Evolutionary conservation across 2,888 invertebrate genomes (phyloP).

Genomic region (Microplitis manilae): DNA sequence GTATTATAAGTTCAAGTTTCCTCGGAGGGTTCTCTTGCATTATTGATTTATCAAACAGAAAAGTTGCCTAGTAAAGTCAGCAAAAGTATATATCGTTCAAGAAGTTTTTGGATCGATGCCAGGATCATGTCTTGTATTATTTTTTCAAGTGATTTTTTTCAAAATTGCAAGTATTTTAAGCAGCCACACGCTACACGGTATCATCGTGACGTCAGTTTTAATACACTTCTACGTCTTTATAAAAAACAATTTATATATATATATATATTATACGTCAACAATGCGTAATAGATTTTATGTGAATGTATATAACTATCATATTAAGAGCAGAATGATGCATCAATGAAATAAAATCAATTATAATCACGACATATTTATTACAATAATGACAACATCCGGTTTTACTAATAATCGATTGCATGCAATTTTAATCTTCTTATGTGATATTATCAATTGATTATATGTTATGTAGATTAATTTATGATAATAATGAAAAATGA

Average conservation of each 20-base stretch:
- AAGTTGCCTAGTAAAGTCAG: neutral
- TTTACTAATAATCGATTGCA: neutral
- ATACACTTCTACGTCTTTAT: neutral
- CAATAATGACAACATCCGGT: neutral
- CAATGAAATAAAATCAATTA: neutral
- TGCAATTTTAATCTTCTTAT: neutral
- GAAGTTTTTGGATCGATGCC: conserved; percentile 28
- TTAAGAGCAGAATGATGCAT: neutral
- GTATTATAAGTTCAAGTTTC: neutral
- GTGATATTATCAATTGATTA: neutral
- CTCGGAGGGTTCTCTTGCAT: neutral
- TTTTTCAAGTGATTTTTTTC: neutral
- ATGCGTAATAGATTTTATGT: neutral
- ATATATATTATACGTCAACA: neutral
- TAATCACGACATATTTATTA: neutral
- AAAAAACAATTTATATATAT: neutral
- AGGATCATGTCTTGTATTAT: conserved; percentile 15
- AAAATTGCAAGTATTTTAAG: conserved; percentile 20
- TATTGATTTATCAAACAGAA: conserved; percentile 23
- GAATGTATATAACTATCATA: neutral
- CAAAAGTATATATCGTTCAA: conserved; percentile 8
- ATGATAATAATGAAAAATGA: neutral
- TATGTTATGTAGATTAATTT: neutral
- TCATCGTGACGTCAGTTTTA: neutral
- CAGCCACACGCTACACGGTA: conserved; percentile 7